These are phyloP conservation scores for Cyanocitta stelleri DNA, from an alignment of 2,113 vertebrate genomes.

Conservation along the genomic window DNA sequence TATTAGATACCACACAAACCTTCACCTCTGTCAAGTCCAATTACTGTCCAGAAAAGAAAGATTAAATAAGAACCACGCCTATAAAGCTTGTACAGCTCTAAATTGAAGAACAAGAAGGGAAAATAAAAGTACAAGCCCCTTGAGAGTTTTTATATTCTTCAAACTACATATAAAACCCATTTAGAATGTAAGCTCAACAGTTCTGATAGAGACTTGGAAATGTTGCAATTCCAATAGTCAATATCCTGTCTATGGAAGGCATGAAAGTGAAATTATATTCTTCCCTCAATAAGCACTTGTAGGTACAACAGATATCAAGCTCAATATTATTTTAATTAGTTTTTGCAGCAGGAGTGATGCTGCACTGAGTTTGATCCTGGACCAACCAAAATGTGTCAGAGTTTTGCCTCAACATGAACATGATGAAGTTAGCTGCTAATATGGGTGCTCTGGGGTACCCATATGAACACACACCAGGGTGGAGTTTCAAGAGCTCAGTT, in stretches of 20 bases:
- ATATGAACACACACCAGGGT: background rate
- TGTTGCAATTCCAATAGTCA: background rate
- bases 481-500: background rate
- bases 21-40: background rate
- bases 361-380: background rate
- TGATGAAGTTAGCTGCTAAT: background rate
- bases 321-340: background rate
- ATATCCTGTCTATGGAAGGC: background rate
- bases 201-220: background rate
- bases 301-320: background rate
- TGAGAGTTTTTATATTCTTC: background rate
- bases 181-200: background rate
- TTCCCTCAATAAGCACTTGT: background rate
- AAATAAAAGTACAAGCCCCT: background rate
- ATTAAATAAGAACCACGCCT: background rate
- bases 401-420: background rate
- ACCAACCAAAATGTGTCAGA: accelerated
- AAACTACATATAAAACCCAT: background rate
- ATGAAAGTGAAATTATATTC: background rate
- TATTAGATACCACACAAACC: background rate
- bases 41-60: background rate
- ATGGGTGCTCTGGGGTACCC: background rate
- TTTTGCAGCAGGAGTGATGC: background rate
- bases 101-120: background rate
- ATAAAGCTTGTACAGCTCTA: background rate